A percentile compares a stretch with the other conserved stretches of the same genome.
Evolutionary conservation across 2,113 vertebrate genomes (phyloP).

Genomic region (Pycnonotus jocosus): DNA sequence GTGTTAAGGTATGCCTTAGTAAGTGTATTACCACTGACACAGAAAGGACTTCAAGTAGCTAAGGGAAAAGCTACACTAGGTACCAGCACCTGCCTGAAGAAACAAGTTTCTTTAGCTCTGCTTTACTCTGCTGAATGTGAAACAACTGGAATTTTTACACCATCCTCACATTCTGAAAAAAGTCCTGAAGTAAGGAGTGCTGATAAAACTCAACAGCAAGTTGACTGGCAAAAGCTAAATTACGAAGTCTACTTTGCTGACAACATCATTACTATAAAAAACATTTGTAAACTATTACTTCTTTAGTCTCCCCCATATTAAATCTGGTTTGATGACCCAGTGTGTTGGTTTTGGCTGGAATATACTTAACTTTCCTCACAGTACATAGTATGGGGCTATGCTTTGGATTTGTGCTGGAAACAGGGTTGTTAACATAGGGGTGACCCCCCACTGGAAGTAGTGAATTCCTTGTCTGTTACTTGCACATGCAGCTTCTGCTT

Average conservation of each 20-base stretch:
- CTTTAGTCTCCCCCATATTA: background rate
- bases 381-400: background rate
- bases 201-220: background rate
- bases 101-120: background rate
- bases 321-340: background rate
- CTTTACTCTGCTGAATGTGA: background rate
- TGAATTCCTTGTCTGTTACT: background rate
- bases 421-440: background rate
- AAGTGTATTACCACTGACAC: background rate
- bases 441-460: fast-evolving
- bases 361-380: background rate
- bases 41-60: background rate
- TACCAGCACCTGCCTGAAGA: background rate
- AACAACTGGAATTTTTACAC: background rate
- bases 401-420: background rate
- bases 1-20: background rate
- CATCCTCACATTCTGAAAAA: background rate
- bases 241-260: background rate
- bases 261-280: background rate
- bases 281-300: background rate
- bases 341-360: background rate
- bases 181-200: background rate
- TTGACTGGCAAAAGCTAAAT: background rate
- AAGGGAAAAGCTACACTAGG: background rate
- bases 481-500: background rate